phyloP scores from a whole-genome alignment of 2,797 vertebrate species.

The Characodon lateralis region DNA sequence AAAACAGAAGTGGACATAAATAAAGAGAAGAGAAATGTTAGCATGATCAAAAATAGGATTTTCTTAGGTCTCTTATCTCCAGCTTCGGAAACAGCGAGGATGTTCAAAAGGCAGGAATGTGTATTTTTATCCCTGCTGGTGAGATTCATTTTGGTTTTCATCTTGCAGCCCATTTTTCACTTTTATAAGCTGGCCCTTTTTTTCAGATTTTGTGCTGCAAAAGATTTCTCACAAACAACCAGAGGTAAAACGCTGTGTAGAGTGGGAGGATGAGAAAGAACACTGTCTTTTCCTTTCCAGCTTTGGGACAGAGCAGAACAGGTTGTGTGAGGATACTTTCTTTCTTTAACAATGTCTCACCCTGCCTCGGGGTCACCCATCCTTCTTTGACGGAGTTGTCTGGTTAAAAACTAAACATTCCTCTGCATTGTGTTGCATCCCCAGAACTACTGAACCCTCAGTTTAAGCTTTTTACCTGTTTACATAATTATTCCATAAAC shows the following conservation, averaged over 20 bases:
- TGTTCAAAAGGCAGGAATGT: slow-evolving; percentile 57
- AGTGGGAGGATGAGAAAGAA: slow-evolving; percentile 78
- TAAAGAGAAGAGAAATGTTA: slow-evolving; percentile 13
- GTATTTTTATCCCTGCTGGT: slow-evolving; percentile 62
- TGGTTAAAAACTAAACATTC: slow-evolving; percentile 49
- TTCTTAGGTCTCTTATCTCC: slow-evolving; percentile 54
- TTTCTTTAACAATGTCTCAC: slow-evolving; percentile 70
- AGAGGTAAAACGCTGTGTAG: slow-evolving; percentile 71
- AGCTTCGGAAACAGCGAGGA: slow-evolving; percentile 43
- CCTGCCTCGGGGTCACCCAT: slow-evolving; percentile 63
- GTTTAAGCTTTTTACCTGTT: slow-evolving; percentile 33
- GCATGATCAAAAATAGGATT: slow-evolving; percentile 45
- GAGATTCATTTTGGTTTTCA: slow-evolving; percentile 59
- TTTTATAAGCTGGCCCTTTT: slow-evolving; percentile 53
- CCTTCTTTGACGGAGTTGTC: slow-evolving; percentile 49
- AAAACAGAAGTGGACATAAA: slow-evolving; percentile 1
- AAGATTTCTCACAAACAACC: slow-evolving; percentile 69
- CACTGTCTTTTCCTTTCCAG: slow-evolving; percentile 75
- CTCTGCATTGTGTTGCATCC: slow-evolving; percentile 53
- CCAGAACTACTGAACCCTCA: slow-evolving; percentile 30
- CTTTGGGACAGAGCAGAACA: slow-evolving; percentile 73
- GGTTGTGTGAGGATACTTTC: slow-evolving; percentile 75
- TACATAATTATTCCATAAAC: slow-evolving; percentile 27
- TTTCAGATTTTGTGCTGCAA: slow-evolving; percentile 52
- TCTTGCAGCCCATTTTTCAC: slow-evolving; percentile 54